These are phyloP conservation scores for Pseudococcus jackbeardsleyi DNA, from an alignment of 2,888 invertebrate genomes.

Conservation along the genomic window DNA sequence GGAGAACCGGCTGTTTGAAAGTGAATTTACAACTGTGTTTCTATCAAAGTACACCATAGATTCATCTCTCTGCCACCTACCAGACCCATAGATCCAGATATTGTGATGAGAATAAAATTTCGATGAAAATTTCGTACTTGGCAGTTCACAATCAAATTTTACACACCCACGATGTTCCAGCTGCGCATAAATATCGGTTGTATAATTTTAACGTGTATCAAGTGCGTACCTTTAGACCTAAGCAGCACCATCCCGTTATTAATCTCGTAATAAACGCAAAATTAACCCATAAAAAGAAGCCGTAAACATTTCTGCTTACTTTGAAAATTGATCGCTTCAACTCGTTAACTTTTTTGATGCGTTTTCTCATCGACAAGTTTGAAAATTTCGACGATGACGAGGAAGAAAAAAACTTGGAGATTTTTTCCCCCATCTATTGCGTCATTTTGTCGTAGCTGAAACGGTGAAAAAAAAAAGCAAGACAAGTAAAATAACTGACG, in stretches of 20 bases:
- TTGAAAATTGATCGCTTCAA: constrained; percentile 32
- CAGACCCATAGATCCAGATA: not conserved
- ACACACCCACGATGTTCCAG: not conserved
- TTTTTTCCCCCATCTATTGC: not conserved
- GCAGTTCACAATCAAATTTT: not conserved
- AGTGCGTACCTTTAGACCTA: too few species aligned
- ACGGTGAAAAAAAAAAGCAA: not conserved
- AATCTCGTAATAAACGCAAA: constrained; percentile 15
- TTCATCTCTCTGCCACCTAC: too few species aligned
- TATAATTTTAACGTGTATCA: not conserved
- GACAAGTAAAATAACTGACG: not conserved
- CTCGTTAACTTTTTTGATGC: constrained; percentile 40
- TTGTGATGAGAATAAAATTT: not conserved
- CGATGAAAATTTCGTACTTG: not conserved
- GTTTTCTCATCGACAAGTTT: constrained; percentile 22
- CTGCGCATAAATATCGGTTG: not conserved
- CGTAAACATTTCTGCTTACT: constrained; percentile 28
- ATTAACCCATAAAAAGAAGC: constrained; percentile 10
- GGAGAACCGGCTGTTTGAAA: constrained; percentile 2
- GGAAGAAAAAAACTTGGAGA: not conserved
- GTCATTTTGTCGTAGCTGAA: not conserved
- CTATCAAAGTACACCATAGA: too few species aligned
- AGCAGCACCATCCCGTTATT: too few species aligned
- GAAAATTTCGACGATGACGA: not conserved
- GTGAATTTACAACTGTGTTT: not conserved